Base-by-base conservation (phyloP, 2,888 invertebrate species). In the Lobophora halterata region DNA sequence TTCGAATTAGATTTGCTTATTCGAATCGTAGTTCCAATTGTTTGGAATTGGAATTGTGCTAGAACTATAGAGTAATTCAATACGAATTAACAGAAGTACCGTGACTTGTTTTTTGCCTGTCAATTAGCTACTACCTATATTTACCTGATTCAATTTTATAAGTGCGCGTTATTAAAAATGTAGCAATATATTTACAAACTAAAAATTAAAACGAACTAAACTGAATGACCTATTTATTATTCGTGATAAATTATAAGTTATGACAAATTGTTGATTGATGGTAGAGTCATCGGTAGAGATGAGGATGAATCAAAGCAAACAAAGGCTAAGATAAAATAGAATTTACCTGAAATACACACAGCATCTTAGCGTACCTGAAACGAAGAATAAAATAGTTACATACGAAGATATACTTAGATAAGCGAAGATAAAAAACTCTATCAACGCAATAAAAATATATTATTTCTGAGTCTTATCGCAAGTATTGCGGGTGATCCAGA, bases 71-170 rank as follows among this genome's bases (percentile, higher is more conserved):
- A 10, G 87, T 78, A 86, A 87, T 74, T 82, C 83, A 82, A 87
- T 87, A 86, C 68, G 83, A 81, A 86, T 87, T 86, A 86, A 80
- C 77, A 78, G 78, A 66, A 66, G 56, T 56, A 61, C 52, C 4
- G 52, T 75, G 73, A 80, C 69, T 71, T 68, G 67, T 54, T 61
- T 59, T 50, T 24, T 29, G 47, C 28, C 38, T 44, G 13, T 25
- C 19, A 4, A 16, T 40, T 26, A 14, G 17, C 24, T 32, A 17
- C 5, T 28, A 19, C 26, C 25, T 25, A 10, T 12, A n/a, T n/a
- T n/a, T n/a, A 19, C 21, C 11, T 27, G 13, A 26, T 20, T 38
- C 17, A 17, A 17, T 2, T 17, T 5, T 6, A 6, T 17, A 5
- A 17, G 6, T 17, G n/a, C n/a, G 5, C 17, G 17, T 17, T 17